Evolutionary conservation across 2,797 vertebrate species (phyloP).

Genomic region (Enteromius viviparus): DNA sequence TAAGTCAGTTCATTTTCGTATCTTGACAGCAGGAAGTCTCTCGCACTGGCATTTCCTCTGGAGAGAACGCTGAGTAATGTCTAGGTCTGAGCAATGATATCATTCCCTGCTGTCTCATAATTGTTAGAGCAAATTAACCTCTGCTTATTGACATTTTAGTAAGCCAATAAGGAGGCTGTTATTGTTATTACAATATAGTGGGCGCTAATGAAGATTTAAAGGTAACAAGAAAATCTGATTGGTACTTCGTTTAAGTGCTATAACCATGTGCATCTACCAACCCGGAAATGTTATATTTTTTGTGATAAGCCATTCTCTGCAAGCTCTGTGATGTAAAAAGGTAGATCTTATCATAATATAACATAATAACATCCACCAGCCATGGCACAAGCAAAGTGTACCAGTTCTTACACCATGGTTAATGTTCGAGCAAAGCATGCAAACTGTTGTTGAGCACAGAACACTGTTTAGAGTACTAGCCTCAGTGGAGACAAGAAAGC

Average conservation of each 20-base stretch:
- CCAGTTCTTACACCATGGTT: background rate
- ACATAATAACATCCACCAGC: no score
- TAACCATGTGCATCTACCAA: background rate
- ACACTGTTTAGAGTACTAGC: background rate
- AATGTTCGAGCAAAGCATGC: background rate
- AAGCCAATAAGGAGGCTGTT: background rate
- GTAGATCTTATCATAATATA: background rate
- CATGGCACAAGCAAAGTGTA: background rate
- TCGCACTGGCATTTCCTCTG: slow-evolving; percentile 68
- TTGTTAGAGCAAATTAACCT: background rate
- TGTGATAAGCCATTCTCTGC: background rate
- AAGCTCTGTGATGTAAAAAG: background rate
- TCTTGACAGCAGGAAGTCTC: slow-evolving; percentile 64
- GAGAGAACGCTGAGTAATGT: slow-evolving; percentile 51
- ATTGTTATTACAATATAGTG: background rate
- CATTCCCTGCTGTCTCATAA: slow-evolving; percentile 21
- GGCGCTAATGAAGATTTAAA: background rate
- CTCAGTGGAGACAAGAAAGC: background rate
- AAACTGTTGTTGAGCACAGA: background rate
- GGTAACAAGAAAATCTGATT: background rate
- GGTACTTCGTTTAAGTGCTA: background rate
- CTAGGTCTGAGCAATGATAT: slow-evolving; percentile 49
- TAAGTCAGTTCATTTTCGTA: slow-evolving; percentile 14
- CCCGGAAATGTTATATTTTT: background rate
- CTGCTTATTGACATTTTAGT: background rate